Evolutionary conservation across 2,888 invertebrate genomes (phyloP).

Genomic region (Prosapia bicincta): DNA sequence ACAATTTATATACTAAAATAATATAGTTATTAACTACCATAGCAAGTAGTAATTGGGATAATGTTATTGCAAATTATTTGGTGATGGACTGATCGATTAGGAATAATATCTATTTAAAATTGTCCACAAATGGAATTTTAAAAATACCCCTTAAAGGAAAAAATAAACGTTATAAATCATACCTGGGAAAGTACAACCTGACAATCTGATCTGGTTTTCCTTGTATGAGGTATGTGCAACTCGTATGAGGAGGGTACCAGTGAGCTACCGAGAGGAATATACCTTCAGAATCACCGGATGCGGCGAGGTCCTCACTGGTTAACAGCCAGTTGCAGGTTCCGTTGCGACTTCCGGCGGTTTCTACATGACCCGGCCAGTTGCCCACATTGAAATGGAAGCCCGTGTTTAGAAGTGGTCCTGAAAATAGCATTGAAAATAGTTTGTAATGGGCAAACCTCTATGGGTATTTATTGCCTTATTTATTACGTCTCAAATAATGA

Average conservation of each 20-base stretch:
- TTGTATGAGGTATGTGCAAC: constrained; percentile 86
- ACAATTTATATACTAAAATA: no score
- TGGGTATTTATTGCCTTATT: no score
- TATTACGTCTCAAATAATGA: no score
- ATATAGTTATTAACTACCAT: no score
- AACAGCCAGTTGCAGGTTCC: constrained; percentile 88
- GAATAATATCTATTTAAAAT: no score
- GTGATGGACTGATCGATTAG: no score
- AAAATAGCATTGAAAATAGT: no score
- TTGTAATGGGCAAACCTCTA: no score
- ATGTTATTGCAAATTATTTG: no score
- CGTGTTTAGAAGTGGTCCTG: constrained; percentile 81
- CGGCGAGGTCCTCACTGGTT: constrained; percentile 73
- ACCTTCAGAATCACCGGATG: constrained; percentile 78
- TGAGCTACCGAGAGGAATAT: constrained; percentile 89
- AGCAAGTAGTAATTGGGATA: no score
- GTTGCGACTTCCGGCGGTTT: constrained; percentile 78
- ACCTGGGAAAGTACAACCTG: constrained; percentile 86
- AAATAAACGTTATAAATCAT: constrained; percentile 37
- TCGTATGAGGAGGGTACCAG: constrained; percentile 92
- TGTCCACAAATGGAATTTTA: no score
- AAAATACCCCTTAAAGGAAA: no score
- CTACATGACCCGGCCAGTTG: constrained; percentile 90
- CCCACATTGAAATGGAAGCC: constrained; percentile 95
- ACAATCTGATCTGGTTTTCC: constrained; percentile 85